Evolutionary conservation across 2,113 vertebrate genomes (phyloP), one percentile per base, ranked within the genome.

Genomic region (Vicugna pacos): DNA sequence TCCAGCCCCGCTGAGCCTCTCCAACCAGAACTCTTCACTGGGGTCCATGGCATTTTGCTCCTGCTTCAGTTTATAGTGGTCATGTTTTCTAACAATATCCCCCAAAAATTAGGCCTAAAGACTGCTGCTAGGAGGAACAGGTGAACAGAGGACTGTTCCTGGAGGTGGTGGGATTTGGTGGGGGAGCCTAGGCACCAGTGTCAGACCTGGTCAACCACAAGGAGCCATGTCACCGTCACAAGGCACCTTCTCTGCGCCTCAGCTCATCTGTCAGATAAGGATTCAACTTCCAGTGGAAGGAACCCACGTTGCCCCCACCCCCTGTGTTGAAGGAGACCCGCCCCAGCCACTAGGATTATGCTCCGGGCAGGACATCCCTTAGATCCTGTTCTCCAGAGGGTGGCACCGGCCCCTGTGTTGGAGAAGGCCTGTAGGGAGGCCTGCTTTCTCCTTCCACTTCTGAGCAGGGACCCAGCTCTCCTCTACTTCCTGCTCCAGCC

Each of bases 101-200:
- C 56, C 52, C 4, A 30, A 90, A 46, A n/a, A 22, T 28, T 35
- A 70, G 54, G 70, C n/a, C 4, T 60, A 62, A 50, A n/a, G 42
- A 20, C 8, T 32, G 38, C 15, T 35, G 20, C 0, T 26, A 30
- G 26, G 54, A 77, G n/a, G n/a, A 76, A 73, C 0, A 5, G 22
- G 26, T 3, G 30, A n/a, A 17, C 0, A 3, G 3, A 64, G 42
- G 15, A 0, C 14, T 0, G 3, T 72, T 85, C n/a, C 10, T 3
- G 2, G 64, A 65, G 17, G 46, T 15, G 4, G 2, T 5, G 20
- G 8, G 56, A 38, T 42, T 4, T 73, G 46, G 6, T 2, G 2
- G 11, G 30, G 26, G 32, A 81, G 42, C 15, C 50, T 1, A 2
- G 28, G 30, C 64, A n/a, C 1, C 14, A 9, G 46, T 13, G 12